These are phyloP conservation scores for Hormiphora californensis DNA, from an alignment of 37 sponge, comb jelly and placozoan genomes.

Conservation along the genomic window DNA sequence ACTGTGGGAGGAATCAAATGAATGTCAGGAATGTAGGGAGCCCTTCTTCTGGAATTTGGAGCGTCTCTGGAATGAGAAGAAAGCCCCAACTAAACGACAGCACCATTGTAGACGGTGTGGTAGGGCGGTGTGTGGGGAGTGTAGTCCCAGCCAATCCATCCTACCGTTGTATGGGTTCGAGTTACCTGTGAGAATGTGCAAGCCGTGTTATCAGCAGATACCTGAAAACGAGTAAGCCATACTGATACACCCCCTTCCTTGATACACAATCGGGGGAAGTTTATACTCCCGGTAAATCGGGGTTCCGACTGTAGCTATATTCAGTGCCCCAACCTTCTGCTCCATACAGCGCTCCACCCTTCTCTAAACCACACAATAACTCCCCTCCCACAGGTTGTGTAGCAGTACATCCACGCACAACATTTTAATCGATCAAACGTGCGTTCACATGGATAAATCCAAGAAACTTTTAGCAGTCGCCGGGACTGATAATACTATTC, in stretches of 20 bases:
- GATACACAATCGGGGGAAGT: too few relatives aligned
- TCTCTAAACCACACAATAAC: too few relatives aligned
- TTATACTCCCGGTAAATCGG: too few relatives aligned
- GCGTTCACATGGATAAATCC: conserved; percentile 13
- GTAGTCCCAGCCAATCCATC: conserved; percentile 70
- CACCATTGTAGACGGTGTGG: conserved; percentile 99
- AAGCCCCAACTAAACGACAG: conserved; percentile 76
- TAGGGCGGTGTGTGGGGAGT: conserved; percentile 76
- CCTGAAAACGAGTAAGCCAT: conserved; percentile 88
- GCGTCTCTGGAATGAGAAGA: conserved; percentile 84
- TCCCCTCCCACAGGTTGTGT: not conserved
- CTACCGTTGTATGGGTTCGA: conserved; percentile 91
- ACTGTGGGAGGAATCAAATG: conserved; percentile 75
- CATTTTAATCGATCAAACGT: conserved; percentile 25
- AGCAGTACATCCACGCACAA: conserved; percentile 43
- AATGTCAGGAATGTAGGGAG: conserved; percentile 81
- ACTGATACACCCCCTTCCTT: too few relatives aligned
- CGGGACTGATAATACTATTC: not conserved
- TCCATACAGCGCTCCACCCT: too few relatives aligned
- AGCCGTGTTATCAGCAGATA: conserved; percentile 74
- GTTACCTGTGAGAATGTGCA: conserved; percentile 87
- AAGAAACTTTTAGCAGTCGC: conserved; percentile 36
- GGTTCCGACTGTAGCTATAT: too few relatives aligned
- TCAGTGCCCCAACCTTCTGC: too few relatives aligned
- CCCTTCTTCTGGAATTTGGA: conserved; percentile 98